Evolutionary conservation across 2,113 vertebrate genomes (phyloP), one percentile per base, ranked within the genome.

Genomic region (Phrynocephalus versicolor): DNA sequence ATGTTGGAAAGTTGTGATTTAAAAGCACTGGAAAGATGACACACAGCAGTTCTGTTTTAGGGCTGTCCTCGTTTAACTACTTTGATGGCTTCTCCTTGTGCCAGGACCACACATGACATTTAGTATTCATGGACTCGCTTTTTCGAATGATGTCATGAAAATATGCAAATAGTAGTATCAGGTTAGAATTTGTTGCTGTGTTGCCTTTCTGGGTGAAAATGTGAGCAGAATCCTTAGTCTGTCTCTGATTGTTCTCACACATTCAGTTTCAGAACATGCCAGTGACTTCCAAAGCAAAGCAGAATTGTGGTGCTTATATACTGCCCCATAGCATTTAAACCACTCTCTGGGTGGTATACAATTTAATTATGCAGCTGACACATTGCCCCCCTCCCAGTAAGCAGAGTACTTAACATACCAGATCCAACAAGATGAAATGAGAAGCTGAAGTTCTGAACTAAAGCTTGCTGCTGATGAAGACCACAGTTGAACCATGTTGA

Each of bases 61-160:
- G 85, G 57, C 82, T 92, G 5, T 74, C 78, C 57, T 72, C 13
- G 6, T 33, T 57, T 76, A 39, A 69, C 58, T 84, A 65, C 73
- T 76, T 78, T 85, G 62, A 41, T 35, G 65, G 25, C 1, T 45
- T 80, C 58, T 64, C 41, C 30, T 79, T 35, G 45, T 45, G 30
- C 30, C 27, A n/a, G 27, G 27, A 30, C 30, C 64, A n/a, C 45
- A 51, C 45, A n/a, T 85, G 77, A 70, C 23, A 78, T 58, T 57
- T 60, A 19, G 30, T 25, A 58, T 64, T 30, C 39, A 73, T 51
- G 55, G 57, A 18, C 6, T 85, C 27, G 25, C 27, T 79, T 85
- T 70, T 79, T 84, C 51, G 60, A 78, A 73, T 62, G 27, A 6
- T 67, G 60, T 51, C 27, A 41, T 12, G 4, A 71, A 27, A 41